Base-by-base conservation (phyloP, 2,113 vertebrate species). In the Saguinus midas region DNA sequence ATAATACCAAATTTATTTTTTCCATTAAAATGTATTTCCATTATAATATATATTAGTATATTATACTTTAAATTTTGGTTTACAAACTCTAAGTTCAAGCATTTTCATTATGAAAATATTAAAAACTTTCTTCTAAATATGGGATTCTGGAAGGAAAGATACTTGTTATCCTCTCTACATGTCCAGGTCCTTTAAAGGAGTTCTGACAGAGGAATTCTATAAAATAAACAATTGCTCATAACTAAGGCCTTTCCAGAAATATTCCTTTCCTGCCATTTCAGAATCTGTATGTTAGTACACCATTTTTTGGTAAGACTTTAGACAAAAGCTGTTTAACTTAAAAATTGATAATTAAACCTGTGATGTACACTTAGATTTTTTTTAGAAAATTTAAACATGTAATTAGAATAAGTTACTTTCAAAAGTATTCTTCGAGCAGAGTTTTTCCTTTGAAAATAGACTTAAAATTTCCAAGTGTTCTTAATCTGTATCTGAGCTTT, bases 381-480 rank as follows among this genome's bases (percentile, higher is more conserved):
- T 82, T n/a, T n/a, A n/a, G 2, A 37, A 83, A 85, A 23, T 64
- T 18, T 43, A 50, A 52, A 73, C 45, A 64, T 64, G 32, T 87
- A 94, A 68, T 92, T 94, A 82, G 50, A 87, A 48, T 82, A 72
- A 79, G 50, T 88, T 91, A 91, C 25, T 75, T 10, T 91, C 20
- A 32, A 64, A n/a, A 40, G 14, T 79, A 84, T 93, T 96, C 21
- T 87, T 87, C 9, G n/a, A 91, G 48, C 48, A 83, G 16, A 12
- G 17, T 92, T 96, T 92, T 78, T 72, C 43, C 35, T 75, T 95
- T 91, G 76, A 84, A 87, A 81, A 88, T 73, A 84, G 57, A 57
- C 68, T 89, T 95, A 78, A 57, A 87, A 76, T 90, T 97, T 48
- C n/a, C 70, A 89, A 72, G 17, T 61, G 14, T 89, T 96, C 35